These are phyloP conservation scores for Xiphophorus couchianus DNA, from an alignment of 2,113 vertebrate genomes.

Conservation along the genomic window DNA sequence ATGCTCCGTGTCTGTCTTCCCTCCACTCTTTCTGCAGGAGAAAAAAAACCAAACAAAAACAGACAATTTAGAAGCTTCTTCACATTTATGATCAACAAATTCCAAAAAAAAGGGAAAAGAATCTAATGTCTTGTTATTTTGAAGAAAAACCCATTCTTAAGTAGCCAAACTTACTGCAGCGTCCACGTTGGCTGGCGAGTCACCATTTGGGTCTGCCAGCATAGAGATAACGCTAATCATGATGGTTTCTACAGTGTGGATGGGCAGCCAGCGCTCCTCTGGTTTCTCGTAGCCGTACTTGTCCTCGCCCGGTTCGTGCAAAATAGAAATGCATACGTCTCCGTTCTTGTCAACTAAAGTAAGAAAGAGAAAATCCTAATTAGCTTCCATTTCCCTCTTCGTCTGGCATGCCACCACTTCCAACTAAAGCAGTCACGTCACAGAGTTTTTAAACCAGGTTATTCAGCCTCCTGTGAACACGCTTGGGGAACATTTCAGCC, in stretches of 20 bases:
- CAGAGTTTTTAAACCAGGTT: not conserved
- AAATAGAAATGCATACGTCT: slow-evolving; percentile 99
- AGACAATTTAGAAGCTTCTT: not conserved
- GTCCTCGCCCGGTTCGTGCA: slow-evolving; percentile 98
- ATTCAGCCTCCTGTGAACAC: not conserved
- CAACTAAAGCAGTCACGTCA: not conserved
- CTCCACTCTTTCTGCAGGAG: slow-evolving; percentile 95
- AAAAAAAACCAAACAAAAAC: not conserved
- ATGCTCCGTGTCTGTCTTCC: slow-evolving; percentile 98
- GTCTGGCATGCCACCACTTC: not conserved
- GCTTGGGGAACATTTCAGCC: not conserved
- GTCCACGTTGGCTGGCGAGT: slow-evolving; percentile 98
- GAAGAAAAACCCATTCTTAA: not conserved
- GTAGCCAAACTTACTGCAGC: slow-evolving; percentile 88
- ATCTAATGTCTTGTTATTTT: too few relatives aligned
- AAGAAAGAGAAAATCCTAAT: slow-evolving; percentile 7
- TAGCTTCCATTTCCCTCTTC: not conserved
- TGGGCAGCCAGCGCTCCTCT: slow-evolving; percentile 98
- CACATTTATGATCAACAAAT: not conserved
- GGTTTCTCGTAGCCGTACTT: slow-evolving; percentile 99
- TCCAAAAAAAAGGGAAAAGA: not conserved
- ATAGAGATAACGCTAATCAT: slow-evolving; percentile 99
- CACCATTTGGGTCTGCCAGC: slow-evolving; percentile 98
- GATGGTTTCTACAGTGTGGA: slow-evolving; percentile 99
- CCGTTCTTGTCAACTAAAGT: slow-evolving; percentile 97